Percentiles rank a stretch among this genome's conserved stretches.
Conservation (phyloP, 2,113 vertebrate species). For the Nothobranchius furzeri region DNA sequence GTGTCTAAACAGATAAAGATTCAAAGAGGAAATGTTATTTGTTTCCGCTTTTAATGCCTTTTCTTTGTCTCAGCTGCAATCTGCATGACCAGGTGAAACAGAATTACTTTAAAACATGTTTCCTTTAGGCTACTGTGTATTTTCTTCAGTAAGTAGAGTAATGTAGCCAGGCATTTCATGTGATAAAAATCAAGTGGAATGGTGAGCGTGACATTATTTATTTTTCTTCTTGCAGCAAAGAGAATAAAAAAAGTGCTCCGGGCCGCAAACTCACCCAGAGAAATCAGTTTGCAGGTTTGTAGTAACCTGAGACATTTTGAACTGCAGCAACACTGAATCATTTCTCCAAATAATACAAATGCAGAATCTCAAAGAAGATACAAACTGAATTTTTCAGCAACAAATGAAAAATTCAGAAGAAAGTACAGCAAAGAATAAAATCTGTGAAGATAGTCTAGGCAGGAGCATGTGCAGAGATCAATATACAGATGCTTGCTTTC, state of each 20-base stretch:
- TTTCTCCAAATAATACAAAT: slow-evolving; percentile 53
- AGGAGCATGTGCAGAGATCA: neutral
- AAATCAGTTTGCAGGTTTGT: slow-evolving; percentile 62
- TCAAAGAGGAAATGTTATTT: neutral
- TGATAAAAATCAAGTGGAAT: slow-evolving; percentile 45
- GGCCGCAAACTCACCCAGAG: slow-evolving; percentile 48
- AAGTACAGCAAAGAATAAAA: neutral
- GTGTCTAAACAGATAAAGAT: slow-evolving; percentile 18
- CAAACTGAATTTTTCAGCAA: slow-evolving; percentile 33
- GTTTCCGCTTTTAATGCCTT: neutral
- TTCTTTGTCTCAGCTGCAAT: slow-evolving; percentile 1
- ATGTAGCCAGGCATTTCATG: slow-evolving; percentile 33
- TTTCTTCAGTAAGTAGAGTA: slow-evolving; percentile 27
- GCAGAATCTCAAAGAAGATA: slow-evolving; percentile 37
- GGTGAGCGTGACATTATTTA: slow-evolving; percentile 36
- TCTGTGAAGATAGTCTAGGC: slow-evolving; percentile 10
- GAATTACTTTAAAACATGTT: slow-evolving; percentile 33
- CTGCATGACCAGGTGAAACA: slow-evolving; percentile 40
- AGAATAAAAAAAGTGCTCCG: slow-evolving; percentile 42
- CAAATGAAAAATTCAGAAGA: slow-evolving; percentile 47
- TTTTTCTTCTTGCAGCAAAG: slow-evolving; percentile 48
- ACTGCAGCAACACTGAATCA: slow-evolving; percentile 49
- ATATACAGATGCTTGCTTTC: slow-evolving; percentile 12
- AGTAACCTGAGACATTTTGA: slow-evolving; percentile 61
- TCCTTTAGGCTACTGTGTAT: slow-evolving; percentile 24